Evolutionary conservation across 1,140 invertebrate genomes (phyloP).

Genomic region (Subanguina moxae): DNA sequence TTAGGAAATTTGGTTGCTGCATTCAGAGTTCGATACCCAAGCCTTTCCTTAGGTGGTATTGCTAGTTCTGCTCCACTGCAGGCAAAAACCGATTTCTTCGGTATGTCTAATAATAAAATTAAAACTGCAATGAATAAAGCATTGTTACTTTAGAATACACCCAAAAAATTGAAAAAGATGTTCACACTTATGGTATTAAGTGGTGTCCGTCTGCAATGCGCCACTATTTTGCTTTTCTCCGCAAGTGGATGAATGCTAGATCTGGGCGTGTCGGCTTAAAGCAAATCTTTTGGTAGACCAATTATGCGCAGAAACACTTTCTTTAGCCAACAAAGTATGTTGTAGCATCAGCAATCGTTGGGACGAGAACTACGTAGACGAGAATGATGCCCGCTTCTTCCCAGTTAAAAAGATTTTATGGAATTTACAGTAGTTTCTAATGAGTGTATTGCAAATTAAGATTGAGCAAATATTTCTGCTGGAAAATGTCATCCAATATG

Average conservation of each 20-base stretch:
- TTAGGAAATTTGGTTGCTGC: conserved; percentile 76
- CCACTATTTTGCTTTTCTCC: not conserved
- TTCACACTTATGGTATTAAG: not conserved
- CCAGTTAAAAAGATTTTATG: too few relatives aligned
- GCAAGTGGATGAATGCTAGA: not conserved
- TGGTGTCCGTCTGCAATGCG: not conserved
- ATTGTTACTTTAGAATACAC: not conserved
- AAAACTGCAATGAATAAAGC: not conserved
- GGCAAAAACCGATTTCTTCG: conserved; percentile 73
- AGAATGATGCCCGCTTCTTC: not conserved
- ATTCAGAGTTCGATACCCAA: conserved; percentile 80
- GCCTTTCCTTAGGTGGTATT: conserved; percentile 73
- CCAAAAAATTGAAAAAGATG: not conserved
- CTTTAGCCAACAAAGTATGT: not conserved
- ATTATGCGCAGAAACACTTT: not conserved
- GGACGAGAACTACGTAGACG: conserved; percentile 1
- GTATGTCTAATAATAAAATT: not conserved
- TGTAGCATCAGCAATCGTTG: not conserved
- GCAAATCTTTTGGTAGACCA: not conserved
- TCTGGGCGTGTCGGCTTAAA: not conserved
- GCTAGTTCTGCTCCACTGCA: conserved; percentile 79
- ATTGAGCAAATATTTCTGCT: too few relatives aligned
- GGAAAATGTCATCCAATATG: not conserved
- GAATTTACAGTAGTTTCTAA: too few relatives aligned
- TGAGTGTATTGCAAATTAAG: too few relatives aligned